Evolutionary conservation across 37 sponge, comb jelly and placozoan species (phyloP).

Genomic region (Beroe forskalii): DNA sequence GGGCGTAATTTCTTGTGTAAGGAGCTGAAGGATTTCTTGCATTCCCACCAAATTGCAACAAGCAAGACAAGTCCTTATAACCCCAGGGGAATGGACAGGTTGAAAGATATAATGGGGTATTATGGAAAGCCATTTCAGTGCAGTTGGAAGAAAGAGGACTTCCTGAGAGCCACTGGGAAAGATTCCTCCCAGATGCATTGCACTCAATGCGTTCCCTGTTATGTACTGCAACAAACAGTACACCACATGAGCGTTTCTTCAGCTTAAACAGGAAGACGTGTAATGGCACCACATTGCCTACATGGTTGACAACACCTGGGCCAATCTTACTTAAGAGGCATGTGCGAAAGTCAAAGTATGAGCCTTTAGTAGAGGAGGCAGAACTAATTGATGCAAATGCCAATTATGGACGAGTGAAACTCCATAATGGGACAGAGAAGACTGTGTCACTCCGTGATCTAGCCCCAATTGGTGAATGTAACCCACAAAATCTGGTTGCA

Average conservation of each 20-base stretch:
- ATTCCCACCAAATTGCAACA: not conserved
- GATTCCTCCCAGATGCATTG: not conserved
- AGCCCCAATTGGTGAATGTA: too few species aligned
- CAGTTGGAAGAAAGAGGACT: not conserved
- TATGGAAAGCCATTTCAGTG: not conserved
- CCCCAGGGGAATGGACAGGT: not conserved
- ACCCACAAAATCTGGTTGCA: too few species aligned
- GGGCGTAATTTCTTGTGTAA: not conserved
- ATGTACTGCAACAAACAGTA: not conserved
- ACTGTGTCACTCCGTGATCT: too few species aligned
- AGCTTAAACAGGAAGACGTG: not conserved
- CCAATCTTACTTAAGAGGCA: not conserved
- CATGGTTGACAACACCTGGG: not conserved
- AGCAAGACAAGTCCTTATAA: not conserved
- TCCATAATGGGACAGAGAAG: too few species aligned
- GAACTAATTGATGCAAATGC: too few species aligned
- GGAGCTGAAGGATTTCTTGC: not conserved
- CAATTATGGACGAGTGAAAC: too few species aligned
- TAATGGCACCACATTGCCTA: not conserved
- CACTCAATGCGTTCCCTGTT: not conserved
- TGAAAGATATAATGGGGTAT: not conserved
- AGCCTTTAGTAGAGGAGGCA: not conserved
- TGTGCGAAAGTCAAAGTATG: not conserved
- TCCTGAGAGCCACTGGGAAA: not conserved
- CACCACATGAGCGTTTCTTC: slow-evolving; percentile 19